A percentile compares a stretch with the other conserved stretches of the same genome.
Evolutionary conservation across 2,888 invertebrate genomes (phyloP).

Genomic region (Mystacides longicornis): DNA sequence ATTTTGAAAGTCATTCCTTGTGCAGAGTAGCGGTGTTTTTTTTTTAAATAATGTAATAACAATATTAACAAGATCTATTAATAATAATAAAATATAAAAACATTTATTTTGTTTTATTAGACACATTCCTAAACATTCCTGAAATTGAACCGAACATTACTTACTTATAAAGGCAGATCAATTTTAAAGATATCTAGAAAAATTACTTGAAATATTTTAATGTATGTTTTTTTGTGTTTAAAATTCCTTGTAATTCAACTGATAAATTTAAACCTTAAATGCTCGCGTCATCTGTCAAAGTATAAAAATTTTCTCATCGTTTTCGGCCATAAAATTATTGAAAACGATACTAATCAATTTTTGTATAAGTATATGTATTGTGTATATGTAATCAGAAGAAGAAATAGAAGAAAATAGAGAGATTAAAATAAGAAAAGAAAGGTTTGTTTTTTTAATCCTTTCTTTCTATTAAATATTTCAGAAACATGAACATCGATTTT

Average conservation of each 20-base stretch:
- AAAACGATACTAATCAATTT: too few relatives aligned
- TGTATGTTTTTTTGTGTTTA: background rate
- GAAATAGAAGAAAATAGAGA: conserved; percentile 4
- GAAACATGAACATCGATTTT: background rate
- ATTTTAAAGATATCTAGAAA: background rate
- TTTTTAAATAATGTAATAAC: too few relatives aligned
- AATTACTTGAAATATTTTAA: background rate
- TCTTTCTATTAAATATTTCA: background rate
- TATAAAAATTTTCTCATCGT: too few relatives aligned
- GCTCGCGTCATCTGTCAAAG: too few relatives aligned
- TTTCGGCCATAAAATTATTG: too few relatives aligned
- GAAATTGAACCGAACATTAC: background rate
- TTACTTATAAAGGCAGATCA: background rate
- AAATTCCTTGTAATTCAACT: too few relatives aligned
- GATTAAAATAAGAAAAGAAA: background rate
- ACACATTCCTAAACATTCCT: background rate
- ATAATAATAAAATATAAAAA: conserved; percentile 59
- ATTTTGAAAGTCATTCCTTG: too few relatives aligned
- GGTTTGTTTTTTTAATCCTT: background rate
- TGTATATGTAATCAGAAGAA: too few relatives aligned
- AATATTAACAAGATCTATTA: too few relatives aligned
- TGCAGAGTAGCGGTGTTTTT: too few relatives aligned
- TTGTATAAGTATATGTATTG: too few relatives aligned
- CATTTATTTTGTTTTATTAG: conserved; percentile 30
- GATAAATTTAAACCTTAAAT: too few relatives aligned